Evolutionary conservation across 2,888 invertebrate species (phyloP), one percentile per base, ranked within the genome.

Genomic region (Netelia inedita): DNA sequence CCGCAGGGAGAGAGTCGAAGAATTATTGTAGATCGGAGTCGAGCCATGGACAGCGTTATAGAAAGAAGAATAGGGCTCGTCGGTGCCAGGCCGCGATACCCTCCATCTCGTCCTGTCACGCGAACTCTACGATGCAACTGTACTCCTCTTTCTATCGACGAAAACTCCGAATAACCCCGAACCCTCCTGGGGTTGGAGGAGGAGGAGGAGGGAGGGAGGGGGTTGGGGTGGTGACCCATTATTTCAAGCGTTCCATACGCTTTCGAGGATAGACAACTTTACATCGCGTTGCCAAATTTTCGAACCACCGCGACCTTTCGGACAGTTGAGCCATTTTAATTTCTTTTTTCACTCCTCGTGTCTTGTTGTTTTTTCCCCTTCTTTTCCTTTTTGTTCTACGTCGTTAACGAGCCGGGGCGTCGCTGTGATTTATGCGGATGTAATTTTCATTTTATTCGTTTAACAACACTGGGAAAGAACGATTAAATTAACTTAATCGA

Each of bases 11-110:
- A 83, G 85, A 88, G 87, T 6, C 35, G 3, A 89, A 90, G 91
- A 91, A 91, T 92, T 92, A 92, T 90, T 89, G 91, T 94, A 93
- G 94, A 94, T 92, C 94, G 93, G 46, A 79, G 66, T 53, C 46
- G 74, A 78, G 76, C 73, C 19, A 75, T 73, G 35, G 80, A 61
- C 59, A 68, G 59, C 84, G 46, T 43, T 28, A 68, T 46, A 72
- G 66, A 65, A 78, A 74, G 41, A 57, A 57, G 83, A 80, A 79
- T 82, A 57, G 73, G 69, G 79, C 75, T 72, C 76, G 71, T 94
- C 92, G 93, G 95, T 95, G 93, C 95, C 95, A 95, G 95, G 95
- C 94, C 91, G 92, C 89, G 94, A 94, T 93, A 90, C 90, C 35
- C 95, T 61, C 76, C 84, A 74, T 35, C 65, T 72, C 61, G 63